Conservation (phyloP, 2,113 vertebrate genomes). For the Serilophus lunatus region DNA sequence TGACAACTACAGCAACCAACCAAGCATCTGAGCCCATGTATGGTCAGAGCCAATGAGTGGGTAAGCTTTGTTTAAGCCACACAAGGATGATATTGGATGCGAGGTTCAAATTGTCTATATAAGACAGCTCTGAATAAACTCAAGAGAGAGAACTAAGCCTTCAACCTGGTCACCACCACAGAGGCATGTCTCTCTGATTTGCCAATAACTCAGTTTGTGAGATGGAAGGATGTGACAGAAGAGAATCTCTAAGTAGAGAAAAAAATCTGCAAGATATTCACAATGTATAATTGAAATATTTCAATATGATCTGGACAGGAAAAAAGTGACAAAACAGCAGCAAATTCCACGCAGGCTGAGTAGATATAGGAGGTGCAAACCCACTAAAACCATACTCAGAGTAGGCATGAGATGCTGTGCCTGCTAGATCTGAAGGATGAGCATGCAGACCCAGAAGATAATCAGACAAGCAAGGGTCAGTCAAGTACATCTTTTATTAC, state of each 20-base stretch:
- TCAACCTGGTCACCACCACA: too few relatives aligned
- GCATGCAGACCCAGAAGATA: neutral
- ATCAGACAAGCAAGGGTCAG: neutral
- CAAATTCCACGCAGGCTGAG: neutral
- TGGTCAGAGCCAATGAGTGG: too few relatives aligned
- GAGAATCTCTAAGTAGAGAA: neutral
- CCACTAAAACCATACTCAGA: neutral
- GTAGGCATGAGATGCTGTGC: neutral
- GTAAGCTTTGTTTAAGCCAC: too few relatives aligned
- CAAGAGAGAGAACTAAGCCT: too few relatives aligned
- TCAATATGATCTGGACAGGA: neutral
- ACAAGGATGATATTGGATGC: too few relatives aligned
- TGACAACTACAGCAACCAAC: too few relatives aligned
- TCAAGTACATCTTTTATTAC: neutral
- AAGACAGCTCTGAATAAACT: too few relatives aligned
- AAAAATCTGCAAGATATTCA: neutral
- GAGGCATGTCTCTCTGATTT: too few relatives aligned
- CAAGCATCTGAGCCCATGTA: too few relatives aligned
- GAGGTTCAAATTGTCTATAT: too few relatives aligned
- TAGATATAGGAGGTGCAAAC: neutral
- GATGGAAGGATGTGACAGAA: too few relatives aligned
- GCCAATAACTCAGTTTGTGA: too few relatives aligned
- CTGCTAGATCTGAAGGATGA: neutral
- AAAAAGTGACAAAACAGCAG: neutral
- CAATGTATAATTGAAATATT: rapidly evolving